Evolutionary conservation across 2,888 invertebrate species (phyloP), one percentile per base, ranked within the genome.

Genomic region (Euplexia lucipara): DNA sequence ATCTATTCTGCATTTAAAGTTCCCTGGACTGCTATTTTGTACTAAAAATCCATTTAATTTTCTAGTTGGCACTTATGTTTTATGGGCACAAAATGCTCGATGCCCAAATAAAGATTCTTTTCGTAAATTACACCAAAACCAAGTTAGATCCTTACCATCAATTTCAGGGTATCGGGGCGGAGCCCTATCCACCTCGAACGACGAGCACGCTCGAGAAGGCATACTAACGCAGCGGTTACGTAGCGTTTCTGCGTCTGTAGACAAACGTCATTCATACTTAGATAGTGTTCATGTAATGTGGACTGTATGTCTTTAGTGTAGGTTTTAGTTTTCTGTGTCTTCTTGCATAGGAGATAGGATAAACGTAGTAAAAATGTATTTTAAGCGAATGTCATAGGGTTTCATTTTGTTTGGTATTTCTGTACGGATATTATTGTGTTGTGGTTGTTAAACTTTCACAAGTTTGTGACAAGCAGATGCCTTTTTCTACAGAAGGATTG

Each of bases 161-260:
- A 75, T 32, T 32, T 88, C 88, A 14, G 75, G 57, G 32, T 74
- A 89, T 81, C 92, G 97, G 92, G 91, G 83, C 44, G 88, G 83
- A 18, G 90, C 87, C 30, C 92, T 83, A 56, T 94, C 98, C 96
- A 91, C 97, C 96, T 94, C 98, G 96, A 86, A 97, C 88, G 90
- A 97, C 96, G 83, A 97, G 92, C 76, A 95, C 79, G 97, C 96
- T 69, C 98, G 95, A 14, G 97, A 96, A 5, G 98, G 98, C 96
- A 98, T 96, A 86, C 98, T 98, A 90, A 98, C 98, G 89, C 98
- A 97, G 65, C 98, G 96, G 82, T 97, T 97, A 51, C 98, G 96
- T 64, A 95, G 83, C 73, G 90, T 83, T 39, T 85, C 84, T 71
- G 91, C 88, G 79, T 95, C 94, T 94, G 93, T 22, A 84, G 83